Base-by-base conservation (phyloP, 2,797 vertebrate genomes). In the Craterocephalus amniculus region DNA sequence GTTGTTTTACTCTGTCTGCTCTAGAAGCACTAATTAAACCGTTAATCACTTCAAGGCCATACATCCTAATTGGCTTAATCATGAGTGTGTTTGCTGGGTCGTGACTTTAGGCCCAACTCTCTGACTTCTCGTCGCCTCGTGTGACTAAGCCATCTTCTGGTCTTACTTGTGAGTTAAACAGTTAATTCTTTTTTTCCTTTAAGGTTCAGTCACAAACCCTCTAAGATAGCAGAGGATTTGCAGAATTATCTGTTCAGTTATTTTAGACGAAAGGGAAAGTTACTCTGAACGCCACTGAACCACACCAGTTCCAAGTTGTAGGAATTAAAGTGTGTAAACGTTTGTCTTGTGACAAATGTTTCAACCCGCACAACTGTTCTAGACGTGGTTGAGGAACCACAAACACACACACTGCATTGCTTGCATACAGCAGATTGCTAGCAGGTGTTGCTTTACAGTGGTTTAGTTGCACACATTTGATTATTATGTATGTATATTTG, bases 21-120 rank as follows among this genome's bases (percentile, higher is more conserved):
- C 76, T 89, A 92, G 91, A 89, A 81, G 84, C 80, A 78, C 86
- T 89, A 93, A 93, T 94, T 94, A 92, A 93, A 87, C 81, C 76
- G 90, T 94, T 93, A 93, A 88, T 86, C 83, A 88, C 90, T 90
- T 90, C 48, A 84, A 90, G 85, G 75, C 86, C 76, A 84, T 57
- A 74, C 70, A 58, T 73, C 79, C 85, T 86, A 89, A 88, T 88
- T 86, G 84, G 83, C 78, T 87, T 83, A 87, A 90, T 88, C 78
- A 85, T 74, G 65, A 73, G 78, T 76, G 76, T 73, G 75, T 81
- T 79, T 80, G 73, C 72, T 6, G 11, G 79, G 81, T 84, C 76
- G 20, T 31, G 77, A 76, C 79, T 85, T 66, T 6, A 13, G 72
- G 83, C 55, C 31, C 56, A 29, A 48, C 69, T 48, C 60, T 59